These are phyloP conservation scores for Apis florea DNA, from an alignment of 1,140 invertebrate species.

Conservation along the genomic window DNA sequence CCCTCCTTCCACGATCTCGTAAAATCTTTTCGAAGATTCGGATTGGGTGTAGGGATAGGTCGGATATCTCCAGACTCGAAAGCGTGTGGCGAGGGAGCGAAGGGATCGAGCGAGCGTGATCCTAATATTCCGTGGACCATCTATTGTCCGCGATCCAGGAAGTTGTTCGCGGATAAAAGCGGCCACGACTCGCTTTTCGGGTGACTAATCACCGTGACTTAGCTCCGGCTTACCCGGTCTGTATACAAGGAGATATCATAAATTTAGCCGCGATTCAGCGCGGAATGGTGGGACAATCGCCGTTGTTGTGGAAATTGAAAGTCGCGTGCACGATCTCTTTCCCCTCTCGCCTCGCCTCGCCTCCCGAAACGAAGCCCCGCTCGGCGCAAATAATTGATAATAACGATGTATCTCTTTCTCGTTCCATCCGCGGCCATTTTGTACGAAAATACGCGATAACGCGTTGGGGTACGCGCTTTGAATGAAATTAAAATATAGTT, in stretches of 20 bases:
- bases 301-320: slow-evolving; percentile 25
- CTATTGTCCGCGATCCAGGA: slow-evolving; percentile 37
- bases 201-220: slow-evolving; percentile 53
- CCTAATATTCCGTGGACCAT: slow-evolving; percentile 48
- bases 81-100: background rate
- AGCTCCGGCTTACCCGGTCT: slow-evolving; percentile 31
- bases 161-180: slow-evolving; percentile 53
- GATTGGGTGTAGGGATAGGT: too few relatives aligned
- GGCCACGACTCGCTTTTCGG: slow-evolving; percentile 31
- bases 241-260: slow-evolving; percentile 32
- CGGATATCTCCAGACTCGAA: too few relatives aligned
- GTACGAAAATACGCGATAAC: background rate
- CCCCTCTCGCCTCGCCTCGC: too few relatives aligned
- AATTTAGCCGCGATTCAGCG: slow-evolving; percentile 22
- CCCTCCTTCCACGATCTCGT: too few relatives aligned
- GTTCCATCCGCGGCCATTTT: background rate
- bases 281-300: background rate
- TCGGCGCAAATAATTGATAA: background rate
- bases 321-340: background rate
- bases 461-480: background rate
- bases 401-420: background rate
- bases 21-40: too few relatives aligned
- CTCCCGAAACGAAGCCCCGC: too few relatives aligned
- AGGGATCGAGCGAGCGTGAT: slow-evolving; percentile 43
- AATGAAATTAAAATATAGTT: background rate